phyloP scores from a whole-genome alignment of 2,797 vertebrate species.

The Coccyzus lansbergi region DNA sequence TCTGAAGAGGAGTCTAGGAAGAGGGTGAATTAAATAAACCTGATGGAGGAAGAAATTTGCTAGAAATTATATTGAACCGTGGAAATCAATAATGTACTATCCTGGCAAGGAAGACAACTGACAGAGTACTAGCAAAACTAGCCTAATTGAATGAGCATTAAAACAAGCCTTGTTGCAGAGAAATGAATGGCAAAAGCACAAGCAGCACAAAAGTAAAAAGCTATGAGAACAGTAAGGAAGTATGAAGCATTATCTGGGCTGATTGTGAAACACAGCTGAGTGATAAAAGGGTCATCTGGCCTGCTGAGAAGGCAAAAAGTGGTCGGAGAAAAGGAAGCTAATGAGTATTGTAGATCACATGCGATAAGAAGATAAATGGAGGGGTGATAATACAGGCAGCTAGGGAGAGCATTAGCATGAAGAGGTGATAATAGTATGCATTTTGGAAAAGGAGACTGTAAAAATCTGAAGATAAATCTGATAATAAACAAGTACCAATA shows the following conservation, averaged over 20 bases:
- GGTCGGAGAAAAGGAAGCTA: conserved; percentile 46
- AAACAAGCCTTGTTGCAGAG: neutral
- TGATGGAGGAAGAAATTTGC: conserved; percentile 33
- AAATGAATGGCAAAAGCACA: neutral
- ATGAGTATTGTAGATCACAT: conserved; percentile 29
- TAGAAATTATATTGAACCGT: neutral
- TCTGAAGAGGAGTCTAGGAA: neutral
- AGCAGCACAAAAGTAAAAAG: neutral
- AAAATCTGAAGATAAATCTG: conserved; percentile 56
- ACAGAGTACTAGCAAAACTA: neutral
- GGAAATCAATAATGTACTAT: conserved; percentile 16
- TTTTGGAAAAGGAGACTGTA: conserved; percentile 15
- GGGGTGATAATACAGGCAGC: conserved; percentile 22
- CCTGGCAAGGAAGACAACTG: neutral
- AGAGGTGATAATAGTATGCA: conserved; percentile 57
- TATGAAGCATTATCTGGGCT: neutral
- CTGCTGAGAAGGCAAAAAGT: conserved; percentile 56
- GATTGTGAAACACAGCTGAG: conserved; percentile 27
- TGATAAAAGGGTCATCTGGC: conserved; percentile 51
- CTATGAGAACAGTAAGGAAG: neutral
- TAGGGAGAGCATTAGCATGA: conserved; percentile 56
- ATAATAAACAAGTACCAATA: conserved; percentile 49
- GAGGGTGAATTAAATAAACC: neutral
- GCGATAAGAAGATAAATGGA: conserved; percentile 27
- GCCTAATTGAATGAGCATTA: neutral